Evolutionary conservation across 2,797 vertebrate genomes (phyloP).

Genomic region (Apogon talboti): DNA sequence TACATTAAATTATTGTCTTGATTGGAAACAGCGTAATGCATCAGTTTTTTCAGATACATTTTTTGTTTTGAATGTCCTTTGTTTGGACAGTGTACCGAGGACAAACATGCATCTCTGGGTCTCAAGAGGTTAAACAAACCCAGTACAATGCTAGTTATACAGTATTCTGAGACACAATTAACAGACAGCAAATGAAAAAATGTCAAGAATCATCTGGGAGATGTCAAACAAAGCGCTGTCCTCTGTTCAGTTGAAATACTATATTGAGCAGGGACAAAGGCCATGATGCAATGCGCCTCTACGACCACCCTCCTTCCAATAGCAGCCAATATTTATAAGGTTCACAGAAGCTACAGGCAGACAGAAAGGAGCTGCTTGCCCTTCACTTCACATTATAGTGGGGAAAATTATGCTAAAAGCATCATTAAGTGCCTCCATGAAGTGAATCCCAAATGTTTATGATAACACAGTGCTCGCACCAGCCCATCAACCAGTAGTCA

Average conservation of each 20-base stretch:
- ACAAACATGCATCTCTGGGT: too few relatives aligned
- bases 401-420: slow-evolving; percentile 74
- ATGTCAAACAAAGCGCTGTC: not conserved
- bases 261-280: slow-evolving; percentile 5
- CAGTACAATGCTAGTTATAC: too few relatives aligned
- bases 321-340: slow-evolving; percentile 53
- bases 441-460: slow-evolving; percentile 77
- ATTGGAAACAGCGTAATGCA: too few relatives aligned
- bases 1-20: too few relatives aligned
- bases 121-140: too few relatives aligned
- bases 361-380: slow-evolving; percentile 60
- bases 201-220: not conserved
- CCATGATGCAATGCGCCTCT: slow-evolving; percentile 21
- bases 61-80: too few relatives aligned
- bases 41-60: too few relatives aligned
- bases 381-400: slow-evolving; percentile 67
- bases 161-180: too few relatives aligned
- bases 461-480: slow-evolving; percentile 51
- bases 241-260: not conserved
- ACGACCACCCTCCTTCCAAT: slow-evolving; percentile 26
- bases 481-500: slow-evolving; percentile 63
- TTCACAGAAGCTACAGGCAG: slow-evolving; percentile 47
- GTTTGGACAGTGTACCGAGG: too few relatives aligned
- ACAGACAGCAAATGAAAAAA: too few relatives aligned
- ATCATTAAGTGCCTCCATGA: slow-evolving; percentile 72